These are phyloP conservation scores for Sebastes hopkinsi DNA, from an alignment of 2,797 vertebrate species.

Conservation along the genomic window DNA sequence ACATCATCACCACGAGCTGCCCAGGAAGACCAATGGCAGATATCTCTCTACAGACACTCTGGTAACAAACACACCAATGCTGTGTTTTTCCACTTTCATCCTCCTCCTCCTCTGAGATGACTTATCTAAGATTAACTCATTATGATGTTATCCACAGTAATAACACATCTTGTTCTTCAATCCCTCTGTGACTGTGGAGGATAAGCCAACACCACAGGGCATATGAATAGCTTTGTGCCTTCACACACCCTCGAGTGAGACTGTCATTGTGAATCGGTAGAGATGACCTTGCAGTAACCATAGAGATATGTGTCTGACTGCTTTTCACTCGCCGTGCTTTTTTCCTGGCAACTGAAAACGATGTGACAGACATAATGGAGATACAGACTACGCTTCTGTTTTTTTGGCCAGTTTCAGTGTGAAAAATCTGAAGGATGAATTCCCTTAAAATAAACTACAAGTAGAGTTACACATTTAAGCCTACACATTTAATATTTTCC, in stretches of 20 bases:
- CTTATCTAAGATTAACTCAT: constrained; percentile 11
- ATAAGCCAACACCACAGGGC: neutral
- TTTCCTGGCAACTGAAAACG: neutral
- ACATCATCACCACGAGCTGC: constrained; percentile 78
- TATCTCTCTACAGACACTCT: constrained; percentile 78
- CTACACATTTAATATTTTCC: neutral
- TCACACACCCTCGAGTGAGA: constrained; percentile 10
- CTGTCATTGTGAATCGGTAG: constrained; percentile 32
- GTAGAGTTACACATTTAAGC: neutral
- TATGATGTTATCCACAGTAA: constrained; percentile 8
- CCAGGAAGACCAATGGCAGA: constrained; percentile 87
- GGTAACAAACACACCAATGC: constrained; percentile 31
- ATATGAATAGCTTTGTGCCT: constrained; percentile 15
- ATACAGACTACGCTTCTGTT: neutral
- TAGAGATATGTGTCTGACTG: constrained; percentile 42
- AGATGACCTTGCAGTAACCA: constrained; percentile 67
- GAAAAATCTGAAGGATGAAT: neutral
- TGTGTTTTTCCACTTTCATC: constrained; percentile 31
- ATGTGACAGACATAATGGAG: constrained; percentile 7
- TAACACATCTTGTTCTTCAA: constrained; percentile 9
- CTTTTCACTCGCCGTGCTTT: constrained; percentile 9
- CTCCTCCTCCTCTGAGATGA: constrained; percentile 23
- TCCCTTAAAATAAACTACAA: neutral
- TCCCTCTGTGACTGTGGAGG: constrained; percentile 2
- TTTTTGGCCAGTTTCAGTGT: neutral